Conservation (phyloP, 2,797 vertebrate genomes). For the Megalops cyprinoides region DNA sequence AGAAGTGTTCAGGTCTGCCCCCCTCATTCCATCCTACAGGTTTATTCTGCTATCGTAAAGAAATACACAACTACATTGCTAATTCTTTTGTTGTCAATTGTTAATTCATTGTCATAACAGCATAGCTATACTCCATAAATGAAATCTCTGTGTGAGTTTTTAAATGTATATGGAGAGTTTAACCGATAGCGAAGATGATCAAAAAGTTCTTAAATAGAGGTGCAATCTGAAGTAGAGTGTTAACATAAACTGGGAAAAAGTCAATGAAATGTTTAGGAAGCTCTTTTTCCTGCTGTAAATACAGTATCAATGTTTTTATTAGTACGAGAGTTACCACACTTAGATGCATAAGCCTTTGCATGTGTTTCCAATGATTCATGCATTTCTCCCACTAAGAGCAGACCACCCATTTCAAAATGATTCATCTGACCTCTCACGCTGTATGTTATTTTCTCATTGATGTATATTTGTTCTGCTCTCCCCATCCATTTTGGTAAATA, state of each 20-base stretch:
- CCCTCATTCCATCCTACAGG: not conserved
- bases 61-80: not conserved
- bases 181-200: not conserved
- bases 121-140: not conserved
- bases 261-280: not conserved
- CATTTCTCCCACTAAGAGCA: not conserved
- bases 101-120: not conserved
- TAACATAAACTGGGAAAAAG: not conserved
- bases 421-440: not conserved
- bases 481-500: not conserved
- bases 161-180: not conserved
- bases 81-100: not conserved
- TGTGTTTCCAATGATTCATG: not conserved
- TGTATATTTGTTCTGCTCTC: not conserved
- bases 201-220: not conserved
- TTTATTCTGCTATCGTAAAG: not conserved
- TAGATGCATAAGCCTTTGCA: not conserved
- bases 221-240: not conserved
- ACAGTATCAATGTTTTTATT: not conserved
- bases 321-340: not conserved
- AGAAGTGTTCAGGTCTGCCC: not conserved
- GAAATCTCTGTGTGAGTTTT: not conserved
- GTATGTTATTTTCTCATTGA: not conserved
- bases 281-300: not conserved
- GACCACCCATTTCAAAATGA: not conserved